Evolutionary conservation across 2,888 invertebrate genomes (phyloP), one percentile per base, ranked within the genome.

Genomic region (Pammene aurita): DNA sequence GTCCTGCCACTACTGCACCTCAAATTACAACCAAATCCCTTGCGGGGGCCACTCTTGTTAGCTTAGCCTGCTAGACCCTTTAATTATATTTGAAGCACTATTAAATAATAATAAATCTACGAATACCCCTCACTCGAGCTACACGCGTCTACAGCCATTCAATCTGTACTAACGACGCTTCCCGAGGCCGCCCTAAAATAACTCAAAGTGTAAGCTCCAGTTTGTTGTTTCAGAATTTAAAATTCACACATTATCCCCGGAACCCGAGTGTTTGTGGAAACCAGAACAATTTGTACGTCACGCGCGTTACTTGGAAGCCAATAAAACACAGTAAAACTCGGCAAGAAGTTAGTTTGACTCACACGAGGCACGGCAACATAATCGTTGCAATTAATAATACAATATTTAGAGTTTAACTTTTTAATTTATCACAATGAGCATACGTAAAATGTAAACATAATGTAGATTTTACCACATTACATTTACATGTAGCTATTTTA

Each of bases 211-310:
- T 54, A 48, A 61, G 55, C 61, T 61, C 16, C 63, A 50, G 62
- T 62, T 57, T 68, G 63, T 63, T 63, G 54, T 55, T 66, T 34
- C 50, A 57, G n/a, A 63, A 68, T 68, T 63, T 52, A 68, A 68
- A 63, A 68, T 68, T 63, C 63, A 63, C 63, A 57, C 67, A 50
- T 61, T 67, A 48, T 48, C n/a, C n/a, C 55, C 13, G 62, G 67
- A 62, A 67, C 41, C 26, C n/a, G 11, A 44, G 61, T 61, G 48
- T 61, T 52, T 41, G 55, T 42, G 67, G 60, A 46, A 56, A 56
- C 61, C 67, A 55, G 26, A 67, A 62, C 67, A 63, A 68, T 68
- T 68, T 68, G 57, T 48, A 48, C 57, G 67, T 63, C 63, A 68
- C 67, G 67, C 62, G 56, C 48, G 67, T 56, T 67, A 57, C 63